A percentile compares a stretch with the other conserved stretches of the same genome.
phyloP scores from a whole-genome alignment of 2,797 vertebrate species.

The Myiotriccus ornatus region DNA sequence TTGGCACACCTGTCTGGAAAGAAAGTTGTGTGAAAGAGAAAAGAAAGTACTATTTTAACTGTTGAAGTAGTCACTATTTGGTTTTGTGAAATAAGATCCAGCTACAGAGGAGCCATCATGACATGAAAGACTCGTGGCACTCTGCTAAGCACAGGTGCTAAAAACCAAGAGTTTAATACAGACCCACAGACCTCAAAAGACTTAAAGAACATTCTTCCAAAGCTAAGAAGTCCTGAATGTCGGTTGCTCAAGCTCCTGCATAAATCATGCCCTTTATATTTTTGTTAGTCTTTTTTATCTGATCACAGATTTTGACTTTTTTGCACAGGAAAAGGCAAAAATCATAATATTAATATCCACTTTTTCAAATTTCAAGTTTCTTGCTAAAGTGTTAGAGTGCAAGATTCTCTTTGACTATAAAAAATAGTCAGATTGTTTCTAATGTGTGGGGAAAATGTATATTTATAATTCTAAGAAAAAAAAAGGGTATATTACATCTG shows the following conservation, averaged over 20 bases:
- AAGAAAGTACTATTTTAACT: background rate
- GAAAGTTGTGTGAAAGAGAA: background rate
- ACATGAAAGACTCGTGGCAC: background rate
- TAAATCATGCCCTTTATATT: background rate
- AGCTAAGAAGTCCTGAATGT: background rate
- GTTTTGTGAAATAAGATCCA: background rate
- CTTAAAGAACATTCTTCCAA: background rate
- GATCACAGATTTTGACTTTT: background rate
- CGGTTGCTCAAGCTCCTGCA: background rate
- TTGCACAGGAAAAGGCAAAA: background rate
- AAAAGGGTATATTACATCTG: background rate
- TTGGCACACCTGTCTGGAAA: background rate
- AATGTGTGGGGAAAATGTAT: background rate
- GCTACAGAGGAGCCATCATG: background rate
- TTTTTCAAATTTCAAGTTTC: background rate
- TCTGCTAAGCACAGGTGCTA: background rate
- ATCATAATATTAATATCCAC: background rate
- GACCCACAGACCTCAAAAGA: background rate
- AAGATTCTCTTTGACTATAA: background rate
- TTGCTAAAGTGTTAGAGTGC: background rate
- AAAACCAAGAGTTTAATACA: background rate
- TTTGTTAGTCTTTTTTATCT: background rate
- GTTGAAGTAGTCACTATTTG: background rate
- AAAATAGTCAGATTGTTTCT: background rate
- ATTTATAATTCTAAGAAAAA: background rate